phyloP scores from a whole-genome alignment of 2,113 vertebrate genomes.

The Neofelis nebulosa region DNA sequence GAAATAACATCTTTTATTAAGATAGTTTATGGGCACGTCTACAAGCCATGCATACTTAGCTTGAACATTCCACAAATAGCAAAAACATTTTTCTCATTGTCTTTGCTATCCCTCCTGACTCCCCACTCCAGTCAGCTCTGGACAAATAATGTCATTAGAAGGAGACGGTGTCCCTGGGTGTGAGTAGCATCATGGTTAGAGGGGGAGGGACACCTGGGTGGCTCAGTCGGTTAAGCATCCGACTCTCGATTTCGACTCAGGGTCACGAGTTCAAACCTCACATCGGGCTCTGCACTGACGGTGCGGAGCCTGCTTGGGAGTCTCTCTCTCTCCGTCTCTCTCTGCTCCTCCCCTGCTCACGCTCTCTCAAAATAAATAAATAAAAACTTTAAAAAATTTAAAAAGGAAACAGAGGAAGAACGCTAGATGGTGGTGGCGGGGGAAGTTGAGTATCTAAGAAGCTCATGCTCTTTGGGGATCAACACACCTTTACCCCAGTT shows the following conservation, averaged over 20 bases:
- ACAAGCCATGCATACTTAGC: neutral
- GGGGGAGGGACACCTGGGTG: too few species aligned
- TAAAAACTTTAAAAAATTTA: too few species aligned
- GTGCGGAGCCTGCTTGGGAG: too few species aligned
- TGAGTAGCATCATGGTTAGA: neutral
- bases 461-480: neutral
- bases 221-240: too few species aligned
- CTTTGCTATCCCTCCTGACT: neutral
- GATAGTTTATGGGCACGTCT: neutral
- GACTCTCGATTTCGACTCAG: too few species aligned
- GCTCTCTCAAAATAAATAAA: too few species aligned
- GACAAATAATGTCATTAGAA: neutral
- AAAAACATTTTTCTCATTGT: neutral
- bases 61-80: neutral
- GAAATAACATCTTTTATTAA: neutral
- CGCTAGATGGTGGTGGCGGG: too few species aligned
- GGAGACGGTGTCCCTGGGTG: neutral
- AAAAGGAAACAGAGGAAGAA: neutral
- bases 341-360: too few species aligned
- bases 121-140: neutral
- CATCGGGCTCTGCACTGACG: too few species aligned
- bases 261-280: too few species aligned
- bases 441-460: neutral
- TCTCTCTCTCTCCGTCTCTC: too few species aligned
- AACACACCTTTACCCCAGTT: neutral